Percentiles rank a stretch among this genome's conserved stretches.
phyloP scores from a whole-genome alignment of 2,888 invertebrate species.

The Herminia tarsipennalis region DNA sequence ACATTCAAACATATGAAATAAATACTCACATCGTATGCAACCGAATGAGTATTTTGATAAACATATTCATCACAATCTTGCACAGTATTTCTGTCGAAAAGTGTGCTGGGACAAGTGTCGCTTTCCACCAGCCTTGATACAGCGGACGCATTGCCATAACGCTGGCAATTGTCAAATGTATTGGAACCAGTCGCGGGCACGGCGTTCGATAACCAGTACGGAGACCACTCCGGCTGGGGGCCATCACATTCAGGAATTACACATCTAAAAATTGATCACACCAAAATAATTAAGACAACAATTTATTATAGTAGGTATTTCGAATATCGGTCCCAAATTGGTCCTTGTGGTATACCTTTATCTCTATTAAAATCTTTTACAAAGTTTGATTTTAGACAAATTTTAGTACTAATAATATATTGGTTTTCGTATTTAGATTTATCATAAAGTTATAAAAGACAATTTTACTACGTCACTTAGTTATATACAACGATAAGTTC shows the following conservation, averaged over 20 bases:
- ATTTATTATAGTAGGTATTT: not conserved
- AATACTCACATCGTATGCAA: constrained; percentile 71
- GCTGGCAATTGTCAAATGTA: constrained; percentile 73
- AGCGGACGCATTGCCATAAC: constrained; percentile 53
- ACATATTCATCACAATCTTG: constrained; percentile 57
- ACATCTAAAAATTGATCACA: constrained; percentile 49
- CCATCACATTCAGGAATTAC: constrained; percentile 63
- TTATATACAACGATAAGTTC: too few relatives aligned
- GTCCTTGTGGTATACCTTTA: too few relatives aligned
- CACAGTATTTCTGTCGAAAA: constrained; percentile 52
- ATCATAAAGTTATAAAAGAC: too few relatives aligned
- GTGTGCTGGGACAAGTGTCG: constrained; percentile 54
- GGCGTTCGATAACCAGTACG: constrained; percentile 76
- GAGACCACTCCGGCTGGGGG: constrained; percentile 53
- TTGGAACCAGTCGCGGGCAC: constrained; percentile 61
- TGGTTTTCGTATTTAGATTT: too few relatives aligned
- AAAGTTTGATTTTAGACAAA: too few relatives aligned
- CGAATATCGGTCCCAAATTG: not conserved
- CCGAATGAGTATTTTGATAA: constrained; percentile 61
- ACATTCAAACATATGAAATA: not conserved
- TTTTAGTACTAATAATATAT: too few relatives aligned
- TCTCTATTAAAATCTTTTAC: too few relatives aligned
- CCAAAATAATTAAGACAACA: too few relatives aligned
- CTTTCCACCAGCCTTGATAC: constrained; percentile 9
- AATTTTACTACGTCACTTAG: too few relatives aligned